Conservation (phyloP, 2,888 invertebrate genomes). For the Trachelus troglodyta region DNA sequence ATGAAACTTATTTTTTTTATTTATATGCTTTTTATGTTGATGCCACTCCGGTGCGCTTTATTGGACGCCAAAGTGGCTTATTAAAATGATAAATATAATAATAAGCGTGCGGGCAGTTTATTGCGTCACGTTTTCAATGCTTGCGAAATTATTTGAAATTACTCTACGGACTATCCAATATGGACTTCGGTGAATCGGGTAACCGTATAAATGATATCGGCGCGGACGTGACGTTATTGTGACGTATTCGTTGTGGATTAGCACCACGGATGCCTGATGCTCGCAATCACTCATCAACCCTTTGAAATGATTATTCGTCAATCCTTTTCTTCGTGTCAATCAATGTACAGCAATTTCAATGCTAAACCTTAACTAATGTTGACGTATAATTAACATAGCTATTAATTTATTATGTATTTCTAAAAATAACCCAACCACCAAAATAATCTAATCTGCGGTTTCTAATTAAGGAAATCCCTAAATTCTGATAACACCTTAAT, state of each 20-base stretch:
- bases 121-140: constrained; percentile 13
- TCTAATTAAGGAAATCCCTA: background rate
- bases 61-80: background rate
- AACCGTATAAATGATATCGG: constrained; percentile 17
- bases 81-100: background rate
- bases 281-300: background rate
- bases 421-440: background rate
- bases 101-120: background rate
- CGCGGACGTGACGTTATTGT: constrained; percentile 44
- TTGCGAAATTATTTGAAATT: constrained; percentile 26
- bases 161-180: constrained; percentile 15
- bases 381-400: background rate
- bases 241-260: constrained; percentile 37
- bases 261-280: background rate
- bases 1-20: background rate
- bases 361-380: background rate
- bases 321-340: background rate
- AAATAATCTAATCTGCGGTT: background rate
- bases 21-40: background rate
- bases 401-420: background rate
- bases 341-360: background rate
- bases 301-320: background rate
- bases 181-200: constrained; percentile 28
- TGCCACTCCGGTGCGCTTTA: background rate
- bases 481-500: background rate